These are phyloP conservation scores for Cyprinodon diabolis DNA, from an alignment of 2,797 vertebrate genomes.

Conservation along the genomic window DNA sequence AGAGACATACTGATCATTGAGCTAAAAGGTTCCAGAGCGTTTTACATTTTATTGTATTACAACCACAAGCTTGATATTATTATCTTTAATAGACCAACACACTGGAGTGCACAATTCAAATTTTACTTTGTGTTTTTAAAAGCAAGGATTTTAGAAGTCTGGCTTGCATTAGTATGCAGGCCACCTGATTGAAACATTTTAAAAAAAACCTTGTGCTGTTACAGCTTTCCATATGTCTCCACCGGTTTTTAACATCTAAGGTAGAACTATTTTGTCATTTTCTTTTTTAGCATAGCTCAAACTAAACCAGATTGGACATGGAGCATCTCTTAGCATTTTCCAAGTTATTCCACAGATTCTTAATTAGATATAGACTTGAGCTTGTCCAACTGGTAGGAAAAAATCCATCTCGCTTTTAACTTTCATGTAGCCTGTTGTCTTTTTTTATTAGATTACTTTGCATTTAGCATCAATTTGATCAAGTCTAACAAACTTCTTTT, in stretches of 20 bases:
- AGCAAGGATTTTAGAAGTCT: not conserved
- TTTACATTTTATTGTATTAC: not conserved
- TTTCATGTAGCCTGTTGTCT: not conserved
- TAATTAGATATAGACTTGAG: not conserved
- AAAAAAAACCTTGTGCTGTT: not conserved
- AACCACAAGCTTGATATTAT: not conserved
- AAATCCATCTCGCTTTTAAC: not conserved
- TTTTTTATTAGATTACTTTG: not conserved
- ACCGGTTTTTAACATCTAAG: not conserved
- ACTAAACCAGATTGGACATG: not conserved
- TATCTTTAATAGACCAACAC: not conserved
- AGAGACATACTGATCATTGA: slow-evolving; percentile 45
- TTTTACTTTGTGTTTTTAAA: not conserved
- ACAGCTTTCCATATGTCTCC: not conserved
- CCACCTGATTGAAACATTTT: not conserved
- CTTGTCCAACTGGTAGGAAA: not conserved
- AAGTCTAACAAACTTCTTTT: not conserved
- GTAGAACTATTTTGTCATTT: not conserved
- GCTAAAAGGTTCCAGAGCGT: slow-evolving; percentile 52
- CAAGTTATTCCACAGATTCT: not conserved
- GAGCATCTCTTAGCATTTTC: not conserved
- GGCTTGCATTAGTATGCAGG: not conserved
- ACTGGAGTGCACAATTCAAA: not conserved
- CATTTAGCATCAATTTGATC: not conserved
- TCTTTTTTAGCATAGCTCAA: not conserved